A percentile compares a stretch with the other conserved stretches of the same genome.
Evolutionary conservation across 2,797 vertebrate genomes (phyloP).

Genomic region (Squalus acanthias): DNA sequence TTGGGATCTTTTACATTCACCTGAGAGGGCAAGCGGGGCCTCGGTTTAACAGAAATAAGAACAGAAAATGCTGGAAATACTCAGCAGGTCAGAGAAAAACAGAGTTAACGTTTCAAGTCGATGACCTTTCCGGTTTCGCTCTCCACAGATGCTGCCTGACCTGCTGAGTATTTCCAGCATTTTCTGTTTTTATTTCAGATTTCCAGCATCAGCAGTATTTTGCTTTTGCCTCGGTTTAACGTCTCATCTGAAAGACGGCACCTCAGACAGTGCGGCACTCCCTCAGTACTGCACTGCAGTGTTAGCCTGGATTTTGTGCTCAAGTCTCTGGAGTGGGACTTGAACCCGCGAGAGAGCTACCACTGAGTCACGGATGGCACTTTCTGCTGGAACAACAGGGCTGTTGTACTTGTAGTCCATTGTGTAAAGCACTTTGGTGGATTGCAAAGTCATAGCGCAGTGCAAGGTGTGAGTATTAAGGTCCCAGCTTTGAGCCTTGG

Average conservation of each 20-base stretch:
- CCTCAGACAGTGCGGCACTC: background rate
- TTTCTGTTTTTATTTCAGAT: too few relatives aligned
- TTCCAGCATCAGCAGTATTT: too few relatives aligned
- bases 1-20: too few relatives aligned
- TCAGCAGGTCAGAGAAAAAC: too few relatives aligned
- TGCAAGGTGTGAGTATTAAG: background rate
- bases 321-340: background rate
- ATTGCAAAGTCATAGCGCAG: background rate
- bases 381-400: background rate
- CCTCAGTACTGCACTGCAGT: background rate
- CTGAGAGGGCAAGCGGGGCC: background rate
- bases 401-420: too few relatives aligned
- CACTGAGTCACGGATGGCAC: background rate
- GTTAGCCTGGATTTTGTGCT: background rate
- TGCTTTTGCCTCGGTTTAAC: background rate
- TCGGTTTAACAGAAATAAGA: background rate
- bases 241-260: background rate
- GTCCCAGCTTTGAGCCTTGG: background rate
- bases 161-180: too few relatives aligned
- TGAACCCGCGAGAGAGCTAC: background rate
- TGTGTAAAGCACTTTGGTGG: too few relatives aligned
- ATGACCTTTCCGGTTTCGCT: too few relatives aligned
- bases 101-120: too few relatives aligned
- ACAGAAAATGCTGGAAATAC: too few relatives aligned
- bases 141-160: too few relatives aligned